phyloP scores from a whole-genome alignment of 2,888 invertebrate species.

The Panorpa germanica region DNA sequence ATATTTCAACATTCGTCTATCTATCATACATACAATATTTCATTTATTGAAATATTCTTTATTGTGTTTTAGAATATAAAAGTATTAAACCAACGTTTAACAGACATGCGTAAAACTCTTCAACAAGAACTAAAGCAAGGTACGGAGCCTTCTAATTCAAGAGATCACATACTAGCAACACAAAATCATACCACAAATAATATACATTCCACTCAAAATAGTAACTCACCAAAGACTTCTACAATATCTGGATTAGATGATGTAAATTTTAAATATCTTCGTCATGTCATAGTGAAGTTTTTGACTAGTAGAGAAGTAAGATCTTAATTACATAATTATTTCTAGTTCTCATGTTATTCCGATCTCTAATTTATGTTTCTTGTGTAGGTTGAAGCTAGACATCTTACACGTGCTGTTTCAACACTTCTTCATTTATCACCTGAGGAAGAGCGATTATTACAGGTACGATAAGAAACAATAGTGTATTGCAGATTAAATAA shows the following conservation, averaged over 20 bases:
- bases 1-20: constrained; percentile 11
- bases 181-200: constrained; percentile 29
- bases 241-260: constrained; percentile 31
- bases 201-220: constrained; percentile 22
- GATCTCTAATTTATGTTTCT: constrained; percentile 3
- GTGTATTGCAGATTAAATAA: no score
- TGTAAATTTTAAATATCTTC: constrained; percentile 70
- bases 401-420: constrained; percentile 74
- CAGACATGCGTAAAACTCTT: constrained; percentile 80
- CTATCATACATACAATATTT: constrained; percentile 4
- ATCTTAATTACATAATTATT: background rate
- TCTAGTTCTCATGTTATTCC: constrained; percentile 6
- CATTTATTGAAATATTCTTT: constrained; percentile 5
- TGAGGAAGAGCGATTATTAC: constrained; percentile 72
- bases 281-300: constrained; percentile 86
- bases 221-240: constrained; percentile 14
- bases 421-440: constrained; percentile 63
- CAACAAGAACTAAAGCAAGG: constrained; percentile 69
- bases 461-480: no score
- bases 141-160: no score
- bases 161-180: no score
- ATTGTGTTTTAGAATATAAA: constrained; percentile 51
- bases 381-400: constrained; percentile 51
- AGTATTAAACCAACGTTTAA: constrained; percentile 69
- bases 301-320: constrained; percentile 62